Evolutionary conservation across 1,140 invertebrate species (phyloP).

Genomic region (Hylaeus volcanicus): DNA sequence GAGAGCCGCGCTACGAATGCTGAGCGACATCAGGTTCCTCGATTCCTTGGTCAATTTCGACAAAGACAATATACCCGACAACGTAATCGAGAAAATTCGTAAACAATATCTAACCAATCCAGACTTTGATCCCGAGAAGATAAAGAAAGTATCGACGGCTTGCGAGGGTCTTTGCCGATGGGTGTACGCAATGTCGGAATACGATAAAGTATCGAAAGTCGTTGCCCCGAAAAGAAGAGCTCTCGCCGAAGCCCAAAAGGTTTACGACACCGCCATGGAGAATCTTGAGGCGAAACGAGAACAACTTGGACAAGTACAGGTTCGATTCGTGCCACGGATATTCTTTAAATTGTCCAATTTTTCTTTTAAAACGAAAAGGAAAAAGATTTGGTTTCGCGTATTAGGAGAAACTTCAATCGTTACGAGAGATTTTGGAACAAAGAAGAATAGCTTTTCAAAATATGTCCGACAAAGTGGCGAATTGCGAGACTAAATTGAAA

Average conservation of each 20-base stretch:
- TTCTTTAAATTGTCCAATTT: no score
- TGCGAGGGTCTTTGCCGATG: constrained; percentile 93
- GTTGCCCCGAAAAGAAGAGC: constrained; percentile 92
- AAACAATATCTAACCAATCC: constrained; percentile 91
- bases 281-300: constrained; percentile 88
- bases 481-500: constrained; percentile 94
- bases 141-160: constrained; percentile 88
- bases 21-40: constrained; percentile 95
- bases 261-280: constrained; percentile 85
- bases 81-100: constrained; percentile 91
- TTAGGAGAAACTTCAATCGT: constrained; percentile 66
- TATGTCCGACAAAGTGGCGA: constrained; percentile 90
- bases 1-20: constrained; percentile 93
- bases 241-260: constrained; percentile 87
- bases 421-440: constrained; percentile 85
- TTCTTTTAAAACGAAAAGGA: no score
- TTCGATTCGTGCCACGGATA: constrained; percentile 30
- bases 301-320: constrained; percentile 85
- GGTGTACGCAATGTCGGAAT: constrained; percentile 95
- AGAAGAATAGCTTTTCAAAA: constrained; percentile 81
- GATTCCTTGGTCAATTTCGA: constrained; percentile 92
- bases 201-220: constrained; percentile 94
- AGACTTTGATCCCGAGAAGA: constrained; percentile 95
- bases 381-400: no score
- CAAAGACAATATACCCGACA: constrained; percentile 93